A percentile compares a stretch with the other conserved stretches of the same genome.
phyloP scores from a whole-genome alignment of 2,888 invertebrate genomes.

The Timema podura region DNA sequence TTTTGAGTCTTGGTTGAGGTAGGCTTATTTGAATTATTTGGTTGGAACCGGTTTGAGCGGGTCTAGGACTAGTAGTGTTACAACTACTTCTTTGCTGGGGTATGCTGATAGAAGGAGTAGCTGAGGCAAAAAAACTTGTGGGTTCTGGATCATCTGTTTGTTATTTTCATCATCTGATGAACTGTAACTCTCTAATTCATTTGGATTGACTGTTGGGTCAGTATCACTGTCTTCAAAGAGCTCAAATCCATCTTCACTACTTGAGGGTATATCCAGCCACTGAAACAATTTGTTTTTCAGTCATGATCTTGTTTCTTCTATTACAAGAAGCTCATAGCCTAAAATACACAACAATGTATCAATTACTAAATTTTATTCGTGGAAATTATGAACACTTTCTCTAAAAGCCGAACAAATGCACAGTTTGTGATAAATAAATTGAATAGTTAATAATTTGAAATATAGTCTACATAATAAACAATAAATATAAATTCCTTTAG shows the following conservation, averaged over 20 bases:
- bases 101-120: too few relatives aligned
- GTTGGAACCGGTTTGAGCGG: too few relatives aligned
- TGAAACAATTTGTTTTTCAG: background rate
- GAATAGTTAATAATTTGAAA: background rate
- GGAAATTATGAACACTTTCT: background rate
- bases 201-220: constrained; percentile 2
- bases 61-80: too few relatives aligned
- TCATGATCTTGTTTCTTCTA: background rate
- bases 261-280: background rate
- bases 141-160: background rate
- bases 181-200: background rate
- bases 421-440: background rate
- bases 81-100: too few relatives aligned
- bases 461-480: too few relatives aligned
- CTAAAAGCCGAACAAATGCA: background rate
- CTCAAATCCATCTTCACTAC: background rate
- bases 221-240: background rate
- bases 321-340: background rate
- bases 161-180: background rate
- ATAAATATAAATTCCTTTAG: too few relatives aligned
- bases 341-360: background rate
- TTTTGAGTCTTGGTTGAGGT: background rate
- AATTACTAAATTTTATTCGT: background rate
- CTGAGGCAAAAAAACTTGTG: too few relatives aligned
- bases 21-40: too few relatives aligned